Evolutionary conservation across 2,888 invertebrate species (phyloP).

Genomic region (Napeogenes inachia): DNA sequence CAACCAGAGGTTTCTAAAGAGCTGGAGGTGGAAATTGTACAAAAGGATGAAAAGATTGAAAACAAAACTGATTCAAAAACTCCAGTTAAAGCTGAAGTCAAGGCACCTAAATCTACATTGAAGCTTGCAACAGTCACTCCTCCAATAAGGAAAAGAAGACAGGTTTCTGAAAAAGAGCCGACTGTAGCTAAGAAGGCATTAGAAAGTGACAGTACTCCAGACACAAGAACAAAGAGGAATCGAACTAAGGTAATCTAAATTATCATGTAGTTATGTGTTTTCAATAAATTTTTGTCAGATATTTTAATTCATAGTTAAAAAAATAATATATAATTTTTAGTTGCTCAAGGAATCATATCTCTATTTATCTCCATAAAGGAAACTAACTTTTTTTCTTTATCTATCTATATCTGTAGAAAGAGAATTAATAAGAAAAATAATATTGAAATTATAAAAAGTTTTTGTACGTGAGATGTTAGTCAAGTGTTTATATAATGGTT

Average conservation of each 20-base stretch:
- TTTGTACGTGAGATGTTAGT: too few species aligned
- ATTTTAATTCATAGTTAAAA: too few species aligned
- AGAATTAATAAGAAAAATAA: too few species aligned
- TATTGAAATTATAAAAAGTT: too few species aligned
- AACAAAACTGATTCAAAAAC: constrained; percentile 45
- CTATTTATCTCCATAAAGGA: too few species aligned
- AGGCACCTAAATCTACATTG: constrained; percentile 69
- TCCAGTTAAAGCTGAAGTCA: constrained; percentile 49
- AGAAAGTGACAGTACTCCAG: constrained; percentile 58
- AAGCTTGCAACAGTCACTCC: constrained; percentile 77
- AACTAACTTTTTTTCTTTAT: too few species aligned
- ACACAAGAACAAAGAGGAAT: constrained; percentile 66
- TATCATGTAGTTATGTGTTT: background rate
- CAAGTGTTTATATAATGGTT: too few species aligned
- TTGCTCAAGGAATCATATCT: too few species aligned
- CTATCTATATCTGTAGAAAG: too few species aligned
- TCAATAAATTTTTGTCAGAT: background rate
- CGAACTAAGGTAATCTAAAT: constrained; percentile 59
- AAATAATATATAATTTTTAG: too few species aligned
- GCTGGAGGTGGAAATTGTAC: constrained; percentile 52
- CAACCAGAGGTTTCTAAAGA: constrained; percentile 41
- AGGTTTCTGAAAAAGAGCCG: constrained; percentile 60
- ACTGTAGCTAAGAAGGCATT: constrained; percentile 56
- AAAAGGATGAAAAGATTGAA: constrained; percentile 39
- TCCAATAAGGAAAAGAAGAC: constrained; percentile 74